Evolutionary conservation across 2,888 invertebrate genomes (phyloP).

Genomic region (Nemapogon koenigi): DNA sequence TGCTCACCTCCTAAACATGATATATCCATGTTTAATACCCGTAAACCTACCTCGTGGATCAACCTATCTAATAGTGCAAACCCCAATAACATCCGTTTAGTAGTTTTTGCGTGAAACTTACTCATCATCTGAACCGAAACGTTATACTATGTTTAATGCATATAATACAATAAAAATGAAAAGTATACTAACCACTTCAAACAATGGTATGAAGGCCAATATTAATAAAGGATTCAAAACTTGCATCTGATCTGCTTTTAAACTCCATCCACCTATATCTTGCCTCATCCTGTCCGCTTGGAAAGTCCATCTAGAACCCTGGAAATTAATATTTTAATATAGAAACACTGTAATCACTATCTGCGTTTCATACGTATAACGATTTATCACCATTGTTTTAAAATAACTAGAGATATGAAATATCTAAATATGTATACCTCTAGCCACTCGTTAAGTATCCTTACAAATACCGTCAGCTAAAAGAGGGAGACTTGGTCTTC

Average conservation of each 20-base stretch:
- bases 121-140: neutral
- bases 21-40: too few species aligned
- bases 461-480: too few species aligned
- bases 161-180: neutral
- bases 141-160: neutral
- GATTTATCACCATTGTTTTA: too few species aligned
- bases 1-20: too few species aligned
- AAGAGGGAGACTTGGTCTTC: too few species aligned
- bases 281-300: constrained; percentile 91
- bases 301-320: constrained; percentile 92
- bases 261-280: constrained; percentile 71
- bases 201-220: constrained; percentile 83
- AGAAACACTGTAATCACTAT: too few species aligned
- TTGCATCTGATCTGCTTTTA: constrained; percentile 96
- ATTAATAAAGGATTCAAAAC: constrained; percentile 89
- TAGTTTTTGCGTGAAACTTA: neutral
- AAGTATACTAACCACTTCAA: constrained; percentile 64
- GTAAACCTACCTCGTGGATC: too few species aligned
- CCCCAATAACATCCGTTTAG: neutral
- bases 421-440: too few species aligned
- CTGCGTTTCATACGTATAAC: too few species aligned
- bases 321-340: constrained; percentile 9
- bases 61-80: too few species aligned
- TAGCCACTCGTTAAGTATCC: too few species aligned
- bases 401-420: too few species aligned